These are phyloP conservation scores for Carcharodon carcharias DNA, from an alignment of 2,797 vertebrate genomes.

Conservation along the genomic window DNA sequence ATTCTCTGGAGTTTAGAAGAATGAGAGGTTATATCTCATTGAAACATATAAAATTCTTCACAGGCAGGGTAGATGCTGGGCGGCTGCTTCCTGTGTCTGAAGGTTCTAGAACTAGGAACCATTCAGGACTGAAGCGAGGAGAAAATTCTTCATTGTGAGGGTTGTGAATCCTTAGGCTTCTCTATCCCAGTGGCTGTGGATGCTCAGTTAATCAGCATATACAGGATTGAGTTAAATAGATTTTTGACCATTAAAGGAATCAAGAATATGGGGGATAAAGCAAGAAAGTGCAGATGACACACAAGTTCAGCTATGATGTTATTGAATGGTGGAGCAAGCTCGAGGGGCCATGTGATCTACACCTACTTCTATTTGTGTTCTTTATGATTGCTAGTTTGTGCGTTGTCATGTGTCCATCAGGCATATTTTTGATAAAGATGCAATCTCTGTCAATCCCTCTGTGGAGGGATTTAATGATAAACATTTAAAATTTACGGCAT, in stretches of 20 bases:
- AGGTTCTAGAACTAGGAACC: background rate
- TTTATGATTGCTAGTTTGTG: background rate
- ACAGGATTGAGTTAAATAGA: background rate
- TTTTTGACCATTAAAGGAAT: background rate
- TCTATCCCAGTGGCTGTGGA: background rate
- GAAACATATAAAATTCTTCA: background rate
- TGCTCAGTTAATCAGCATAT: background rate
- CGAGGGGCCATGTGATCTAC: background rate
- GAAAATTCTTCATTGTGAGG: background rate
- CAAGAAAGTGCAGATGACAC: background rate
- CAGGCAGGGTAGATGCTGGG: background rate
- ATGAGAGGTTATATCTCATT: background rate
- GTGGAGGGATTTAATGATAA: background rate
- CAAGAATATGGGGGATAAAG: background rate
- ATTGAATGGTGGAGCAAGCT: background rate
- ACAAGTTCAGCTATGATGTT: background rate
- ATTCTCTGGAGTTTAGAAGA: background rate
- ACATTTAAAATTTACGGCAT: background rate
- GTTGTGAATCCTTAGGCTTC: background rate
- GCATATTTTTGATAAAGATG: background rate
- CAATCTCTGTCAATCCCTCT: background rate
- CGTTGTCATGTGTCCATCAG: background rate
- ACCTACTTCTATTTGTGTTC: no score
- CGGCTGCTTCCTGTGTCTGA: background rate
- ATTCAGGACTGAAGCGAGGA: background rate